Conservation (phyloP, 2,113 vertebrate genomes). For the Sturnus vulgaris region DNA sequence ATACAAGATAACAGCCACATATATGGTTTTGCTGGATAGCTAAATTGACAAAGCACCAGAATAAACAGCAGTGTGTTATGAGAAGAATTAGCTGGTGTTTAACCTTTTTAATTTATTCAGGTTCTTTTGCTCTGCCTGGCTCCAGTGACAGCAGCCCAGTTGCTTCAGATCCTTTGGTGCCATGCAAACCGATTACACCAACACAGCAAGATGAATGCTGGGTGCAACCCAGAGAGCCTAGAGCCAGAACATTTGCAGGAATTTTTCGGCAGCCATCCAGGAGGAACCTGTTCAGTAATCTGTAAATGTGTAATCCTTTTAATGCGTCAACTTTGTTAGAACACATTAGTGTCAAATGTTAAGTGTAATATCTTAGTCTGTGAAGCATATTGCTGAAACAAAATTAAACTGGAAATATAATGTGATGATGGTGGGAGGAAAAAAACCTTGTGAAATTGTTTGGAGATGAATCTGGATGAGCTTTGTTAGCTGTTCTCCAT, state of each 20-base stretch:
- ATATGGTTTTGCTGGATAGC: slow-evolving; percentile 4
- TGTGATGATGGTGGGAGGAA: not conserved
- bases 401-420: not conserved
- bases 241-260: not conserved
- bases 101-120: slow-evolving; percentile 28
- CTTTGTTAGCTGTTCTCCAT: not conserved
- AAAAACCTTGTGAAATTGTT: not conserved
- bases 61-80: not conserved
- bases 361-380: slow-evolving; percentile 13
- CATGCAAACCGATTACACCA: not conserved
- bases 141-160: not conserved
- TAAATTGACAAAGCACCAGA: slow-evolving; percentile 32
- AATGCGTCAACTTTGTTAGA: not conserved
- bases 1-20: not conserved
- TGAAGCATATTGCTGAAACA: not conserved
- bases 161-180: not conserved
- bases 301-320: slow-evolving; percentile 47
- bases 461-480: not conserved
- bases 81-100: slow-evolving; percentile 26
- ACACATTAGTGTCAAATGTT: slow-evolving; percentile 53
- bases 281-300: slow-evolving; percentile 43
- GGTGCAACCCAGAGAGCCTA: not conserved
- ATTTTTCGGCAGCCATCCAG: slow-evolving; percentile 10
- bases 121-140: not conserved
- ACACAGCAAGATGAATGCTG: not conserved